Evolutionary conservation across 2,797 vertebrate genomes (phyloP).

Genomic region (Chanos chanos): DNA sequence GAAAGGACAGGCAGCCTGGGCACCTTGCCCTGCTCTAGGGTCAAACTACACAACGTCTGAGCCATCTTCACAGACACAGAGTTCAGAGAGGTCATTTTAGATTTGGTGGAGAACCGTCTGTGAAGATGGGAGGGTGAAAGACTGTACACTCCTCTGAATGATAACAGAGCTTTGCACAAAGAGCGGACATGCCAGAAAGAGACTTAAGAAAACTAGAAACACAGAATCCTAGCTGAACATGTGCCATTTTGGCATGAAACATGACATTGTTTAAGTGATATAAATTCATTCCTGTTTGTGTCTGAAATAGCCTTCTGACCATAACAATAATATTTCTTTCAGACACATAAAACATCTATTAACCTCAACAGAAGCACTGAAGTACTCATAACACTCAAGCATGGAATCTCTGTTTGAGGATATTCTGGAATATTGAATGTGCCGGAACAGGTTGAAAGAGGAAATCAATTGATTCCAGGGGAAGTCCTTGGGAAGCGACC

Average conservation of each 20-base stretch:
- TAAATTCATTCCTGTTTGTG: slow-evolving; percentile 2
- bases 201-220: slow-evolving; percentile 11
- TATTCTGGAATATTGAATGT: no score
- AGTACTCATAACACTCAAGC: slow-evolving; percentile 24
- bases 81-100: slow-evolving; percentile 47
- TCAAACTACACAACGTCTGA: slow-evolving; percentile 43
- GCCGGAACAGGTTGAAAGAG: slow-evolving; percentile 36
- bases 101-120: slow-evolving; percentile 26
- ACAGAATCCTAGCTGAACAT: slow-evolving; percentile 4
- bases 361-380: background rate
- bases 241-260: slow-evolving; percentile 22
- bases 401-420: slow-evolving; percentile 32
- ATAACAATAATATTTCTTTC: slow-evolving; percentile 6
- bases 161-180: slow-evolving; percentile 38
- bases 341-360: slow-evolving; percentile 9
- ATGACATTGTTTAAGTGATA: slow-evolving; percentile 12
- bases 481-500: slow-evolving; percentile 60
- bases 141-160: slow-evolving; percentile 32
- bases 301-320: background rate
- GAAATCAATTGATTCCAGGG: slow-evolving; percentile 52
- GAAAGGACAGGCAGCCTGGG: background rate
- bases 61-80: slow-evolving; percentile 36
- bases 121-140: slow-evolving; percentile 17
- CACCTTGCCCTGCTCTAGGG: slow-evolving; percentile 27
- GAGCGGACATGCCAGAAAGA: slow-evolving; percentile 28